These are phyloP conservation scores for Brassicogethes aeneus DNA, from an alignment of 2,888 invertebrate genomes.

Conservation along the genomic window DNA sequence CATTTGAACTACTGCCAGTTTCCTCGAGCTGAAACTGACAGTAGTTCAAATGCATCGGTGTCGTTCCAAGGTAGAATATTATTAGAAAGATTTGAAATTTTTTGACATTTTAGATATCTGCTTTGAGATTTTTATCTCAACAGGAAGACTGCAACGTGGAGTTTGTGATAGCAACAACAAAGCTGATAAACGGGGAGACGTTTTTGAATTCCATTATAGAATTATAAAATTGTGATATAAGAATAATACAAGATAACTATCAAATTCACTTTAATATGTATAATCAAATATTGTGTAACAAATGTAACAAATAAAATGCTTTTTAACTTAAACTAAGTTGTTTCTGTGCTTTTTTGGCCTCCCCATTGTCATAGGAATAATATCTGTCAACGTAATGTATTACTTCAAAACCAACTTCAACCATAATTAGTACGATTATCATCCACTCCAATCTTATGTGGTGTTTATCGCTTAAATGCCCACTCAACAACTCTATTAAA, in stretches of 20 bases:
- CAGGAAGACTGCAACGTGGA: constrained; percentile 79
- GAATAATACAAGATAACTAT: too few species aligned
- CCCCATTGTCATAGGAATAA: too few species aligned
- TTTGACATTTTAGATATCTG: constrained; percentile 58
- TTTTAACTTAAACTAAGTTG: too few species aligned
- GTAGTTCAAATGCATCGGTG: too few species aligned
- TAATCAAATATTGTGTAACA: too few species aligned
- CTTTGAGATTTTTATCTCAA: constrained; percentile 62
- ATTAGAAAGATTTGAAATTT: constrained; percentile 1
- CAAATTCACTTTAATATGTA: too few species aligned
- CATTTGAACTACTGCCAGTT: too few species aligned
- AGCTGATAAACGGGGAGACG: constrained; percentile 81
- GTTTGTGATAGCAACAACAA: constrained; percentile 84
- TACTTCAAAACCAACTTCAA: constrained; percentile 84
- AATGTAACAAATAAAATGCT: too few species aligned
- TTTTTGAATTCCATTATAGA: constrained; percentile 74
- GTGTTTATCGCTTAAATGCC: constrained; percentile 86
- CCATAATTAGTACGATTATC: constrained; percentile 91
- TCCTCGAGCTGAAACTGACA: too few species aligned
- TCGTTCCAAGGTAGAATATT: too few species aligned
- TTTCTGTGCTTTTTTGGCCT: too few species aligned
- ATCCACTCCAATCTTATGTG: constrained; percentile 94
- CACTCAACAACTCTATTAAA: constrained; percentile 77
- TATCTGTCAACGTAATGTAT: constrained; percentile 67
- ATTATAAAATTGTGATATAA: constrained; percentile 11